A percentile compares a stretch with the other conserved stretches of the same genome.
Conservation (phyloP, 2,797 vertebrate species). For the Okamejei kenojei region DNA sequence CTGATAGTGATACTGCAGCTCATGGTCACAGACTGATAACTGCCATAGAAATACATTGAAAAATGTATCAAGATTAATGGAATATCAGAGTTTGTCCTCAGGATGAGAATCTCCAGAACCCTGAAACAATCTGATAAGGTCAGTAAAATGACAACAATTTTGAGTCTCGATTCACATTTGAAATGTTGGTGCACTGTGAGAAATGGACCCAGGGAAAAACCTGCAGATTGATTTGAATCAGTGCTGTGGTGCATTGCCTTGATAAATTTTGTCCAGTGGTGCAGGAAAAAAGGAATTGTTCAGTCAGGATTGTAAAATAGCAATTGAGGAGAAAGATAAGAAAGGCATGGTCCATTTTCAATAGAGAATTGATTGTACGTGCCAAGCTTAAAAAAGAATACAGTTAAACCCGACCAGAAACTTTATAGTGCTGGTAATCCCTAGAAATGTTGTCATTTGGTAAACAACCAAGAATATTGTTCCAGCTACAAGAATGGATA, state of each 20-base stretch:
- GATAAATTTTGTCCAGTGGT: slow-evolving; percentile 18
- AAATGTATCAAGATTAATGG: background rate
- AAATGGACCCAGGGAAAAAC: background rate
- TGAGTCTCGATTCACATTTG: slow-evolving; percentile 21
- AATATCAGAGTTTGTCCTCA: background rate
- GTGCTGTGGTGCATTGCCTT: background rate
- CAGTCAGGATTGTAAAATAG: background rate
- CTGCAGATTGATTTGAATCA: slow-evolving; percentile 15
- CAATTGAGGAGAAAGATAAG: background rate
- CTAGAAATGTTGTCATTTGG: background rate
- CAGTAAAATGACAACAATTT: background rate
- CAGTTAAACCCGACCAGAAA: background rate
- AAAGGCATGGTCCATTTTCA: background rate
- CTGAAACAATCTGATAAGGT: slow-evolving; percentile 18
- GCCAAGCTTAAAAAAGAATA: background rate
- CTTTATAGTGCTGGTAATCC: background rate
- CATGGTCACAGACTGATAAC: background rate
- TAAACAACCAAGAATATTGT: background rate
- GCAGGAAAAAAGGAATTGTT: slow-evolving; percentile 12
- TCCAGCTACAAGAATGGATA: background rate
- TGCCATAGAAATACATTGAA: background rate
- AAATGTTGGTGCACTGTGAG: slow-evolving; percentile 5
- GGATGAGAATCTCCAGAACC: background rate
- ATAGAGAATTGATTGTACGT: background rate
- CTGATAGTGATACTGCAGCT: background rate